A percentile compares a stretch with the other conserved stretches of the same genome.
Evolutionary conservation across 2,113 vertebrate species (phyloP).

Genomic region (Chrysemys picta): DNA sequence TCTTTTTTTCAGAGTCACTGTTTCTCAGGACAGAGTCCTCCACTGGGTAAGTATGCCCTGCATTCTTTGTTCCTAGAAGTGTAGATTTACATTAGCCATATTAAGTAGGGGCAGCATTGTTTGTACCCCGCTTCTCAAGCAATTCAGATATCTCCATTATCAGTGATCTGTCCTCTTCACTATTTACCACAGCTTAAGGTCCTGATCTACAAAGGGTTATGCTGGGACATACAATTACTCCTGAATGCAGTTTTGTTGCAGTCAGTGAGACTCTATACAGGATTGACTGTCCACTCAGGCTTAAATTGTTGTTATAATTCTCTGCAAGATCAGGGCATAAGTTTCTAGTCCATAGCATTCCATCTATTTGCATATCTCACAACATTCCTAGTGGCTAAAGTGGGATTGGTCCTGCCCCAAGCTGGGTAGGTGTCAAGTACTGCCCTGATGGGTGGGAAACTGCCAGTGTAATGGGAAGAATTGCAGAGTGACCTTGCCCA

Average conservation of each 20-base stretch:
- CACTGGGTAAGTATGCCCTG: background rate
- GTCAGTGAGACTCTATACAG: rapidly evolving
- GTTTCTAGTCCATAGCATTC: background rate
- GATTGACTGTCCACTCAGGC: background rate
- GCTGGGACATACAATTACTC: background rate
- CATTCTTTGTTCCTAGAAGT: background rate
- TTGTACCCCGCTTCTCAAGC: background rate
- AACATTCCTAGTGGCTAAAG: background rate
- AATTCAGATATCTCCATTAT: background rate
- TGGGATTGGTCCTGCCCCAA: background rate
- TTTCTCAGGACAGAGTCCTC: background rate
- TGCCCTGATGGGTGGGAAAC: too few relatives aligned
- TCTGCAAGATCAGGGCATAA: background rate
- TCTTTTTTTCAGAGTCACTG: background rate
- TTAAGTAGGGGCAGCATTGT: background rate
- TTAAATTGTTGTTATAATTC: background rate
- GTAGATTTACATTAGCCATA: background rate
- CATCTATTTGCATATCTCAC: background rate
- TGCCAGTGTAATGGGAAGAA: background rate
- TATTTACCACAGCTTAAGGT: background rate
- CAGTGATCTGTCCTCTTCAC: background rate
- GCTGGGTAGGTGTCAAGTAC: too few relatives aligned
- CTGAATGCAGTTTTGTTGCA: background rate
- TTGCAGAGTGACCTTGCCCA: background rate
- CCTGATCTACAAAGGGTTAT: background rate